These are phyloP conservation scores for Sminthurinus aureus DNA, from an alignment of 2,888 invertebrate genomes.

Conservation along the genomic window DNA sequence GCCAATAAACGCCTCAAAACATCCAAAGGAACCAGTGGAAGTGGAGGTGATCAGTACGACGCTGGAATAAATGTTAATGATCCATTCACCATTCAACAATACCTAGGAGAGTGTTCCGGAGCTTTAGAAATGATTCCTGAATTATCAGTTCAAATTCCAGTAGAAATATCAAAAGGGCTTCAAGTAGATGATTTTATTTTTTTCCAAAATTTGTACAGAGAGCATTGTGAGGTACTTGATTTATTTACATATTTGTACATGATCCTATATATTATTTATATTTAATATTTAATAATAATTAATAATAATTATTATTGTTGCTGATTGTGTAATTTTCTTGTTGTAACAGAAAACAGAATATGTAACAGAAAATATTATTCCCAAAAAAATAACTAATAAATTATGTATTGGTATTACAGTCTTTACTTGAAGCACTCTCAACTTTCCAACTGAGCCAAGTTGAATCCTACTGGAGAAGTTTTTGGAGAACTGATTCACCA, in stretches of 20 bases:
- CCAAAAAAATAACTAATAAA: background rate
- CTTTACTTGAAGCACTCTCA: constrained; percentile 89
- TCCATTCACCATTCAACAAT: constrained; percentile 64
- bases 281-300: background rate
- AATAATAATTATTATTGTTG: background rate
- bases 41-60: constrained; percentile 44
- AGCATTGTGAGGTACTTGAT: constrained; percentile 77
- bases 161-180: constrained; percentile 67
- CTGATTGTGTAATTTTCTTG: too few species aligned
- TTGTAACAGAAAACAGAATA: too few species aligned
- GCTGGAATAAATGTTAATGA: constrained; percentile 40
- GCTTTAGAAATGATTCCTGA: constrained; percentile 83
- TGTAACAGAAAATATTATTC: too few species aligned
- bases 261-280: too few species aligned
- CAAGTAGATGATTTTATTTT: constrained; percentile 77
- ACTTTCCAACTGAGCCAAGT: constrained; percentile 89
- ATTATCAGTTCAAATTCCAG: constrained; percentile 70
- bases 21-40: constrained; percentile 30
- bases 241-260: background rate
- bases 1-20: constrained; percentile 47
- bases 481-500: constrained; percentile 75
- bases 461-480: constrained; percentile 89
- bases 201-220: constrained; percentile 81
- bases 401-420: constrained; percentile 63
- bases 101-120: constrained; percentile 77